These are phyloP conservation scores for Cerceris ruficornis DNA, from an alignment of 2,888 invertebrate genomes.

Conservation along the genomic window DNA sequence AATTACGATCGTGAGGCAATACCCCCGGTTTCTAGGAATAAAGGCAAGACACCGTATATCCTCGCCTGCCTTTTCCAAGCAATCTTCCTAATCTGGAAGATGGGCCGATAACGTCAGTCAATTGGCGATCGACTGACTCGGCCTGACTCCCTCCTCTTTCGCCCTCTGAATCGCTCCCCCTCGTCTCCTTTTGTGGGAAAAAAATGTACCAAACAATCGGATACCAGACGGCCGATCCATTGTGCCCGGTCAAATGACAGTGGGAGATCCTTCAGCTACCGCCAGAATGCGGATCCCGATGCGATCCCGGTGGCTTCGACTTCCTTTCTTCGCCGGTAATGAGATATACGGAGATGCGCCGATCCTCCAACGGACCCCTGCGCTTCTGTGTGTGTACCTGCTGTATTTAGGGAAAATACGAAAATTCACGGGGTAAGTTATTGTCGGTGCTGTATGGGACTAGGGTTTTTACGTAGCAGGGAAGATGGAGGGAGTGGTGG, in stretches of 20 bases:
- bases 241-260: conserved; percentile 73
- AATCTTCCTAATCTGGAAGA: conserved; percentile 79
- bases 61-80: conserved; percentile 60
- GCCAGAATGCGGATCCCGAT: conserved; percentile 40
- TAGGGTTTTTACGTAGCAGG: too few relatives aligned
- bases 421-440: not conserved
- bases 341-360: conserved; percentile 50
- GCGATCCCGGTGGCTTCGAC: conserved; percentile 44
- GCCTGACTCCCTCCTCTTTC: conserved; percentile 49
- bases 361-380: not conserved
- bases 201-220: conserved; percentile 76
- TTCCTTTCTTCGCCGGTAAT: conserved; percentile 59
- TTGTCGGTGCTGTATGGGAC: too few relatives aligned
- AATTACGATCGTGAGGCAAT: conserved; percentile 55
- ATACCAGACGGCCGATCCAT: conserved; percentile 68
- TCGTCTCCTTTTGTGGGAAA: conserved; percentile 70
- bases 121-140: conserved; percentile 77
- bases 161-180: conserved; percentile 36
- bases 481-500: too few relatives aligned
- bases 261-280: conserved; percentile 53
- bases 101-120: conserved; percentile 79
- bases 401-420: not conserved
- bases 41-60: conserved; percentile 55
- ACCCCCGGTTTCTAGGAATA: conserved; percentile 50
- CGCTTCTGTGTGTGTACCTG: not conserved